phyloP scores from a whole-genome alignment of 2,888 invertebrate genomes.

The Andrena hattorfiana region DNA sequence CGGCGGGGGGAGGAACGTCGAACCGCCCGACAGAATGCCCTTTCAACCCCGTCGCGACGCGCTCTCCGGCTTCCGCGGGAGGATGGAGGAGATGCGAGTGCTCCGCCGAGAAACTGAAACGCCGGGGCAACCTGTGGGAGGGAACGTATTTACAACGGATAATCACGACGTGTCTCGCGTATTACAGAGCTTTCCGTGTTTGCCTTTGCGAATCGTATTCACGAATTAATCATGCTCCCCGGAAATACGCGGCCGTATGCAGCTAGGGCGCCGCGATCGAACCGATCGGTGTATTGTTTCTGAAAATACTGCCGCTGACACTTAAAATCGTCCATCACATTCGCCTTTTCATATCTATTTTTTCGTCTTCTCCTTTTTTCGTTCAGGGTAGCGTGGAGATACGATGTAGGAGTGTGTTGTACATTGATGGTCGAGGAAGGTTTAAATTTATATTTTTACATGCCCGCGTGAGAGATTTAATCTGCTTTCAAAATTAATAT shows the following conservation, averaged over 20 bases:
- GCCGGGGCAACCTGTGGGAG: constrained; percentile 17
- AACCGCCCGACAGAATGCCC: constrained; percentile 48
- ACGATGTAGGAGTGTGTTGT: neutral
- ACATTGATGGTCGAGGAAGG: neutral
- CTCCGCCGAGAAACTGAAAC: constrained; percentile 2
- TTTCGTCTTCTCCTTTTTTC: no score
- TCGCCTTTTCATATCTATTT: neutral
- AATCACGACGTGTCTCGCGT: constrained; percentile 71
- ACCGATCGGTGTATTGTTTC: constrained; percentile 44
- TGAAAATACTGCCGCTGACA: constrained; percentile 36
- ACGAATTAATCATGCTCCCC: constrained; percentile 50
- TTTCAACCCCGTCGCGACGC: constrained; percentile 41
- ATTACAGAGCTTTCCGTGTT: constrained; percentile 69
- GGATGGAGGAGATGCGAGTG: neutral
- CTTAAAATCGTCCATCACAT: neutral
- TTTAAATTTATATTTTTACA: no score
- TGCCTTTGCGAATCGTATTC: constrained; percentile 46
- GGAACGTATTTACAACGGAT: constrained; percentile 71
- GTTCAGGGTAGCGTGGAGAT: neutral
- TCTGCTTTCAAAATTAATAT: no score
- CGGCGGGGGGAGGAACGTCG: constrained; percentile 27
- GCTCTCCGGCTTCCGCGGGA: constrained; percentile 5
- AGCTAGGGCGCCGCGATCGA: constrained; percentile 11
- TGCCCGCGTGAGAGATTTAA: neutral
- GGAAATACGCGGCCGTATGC: constrained; percentile 6